Evolutionary conservation across 2,113 vertebrate genomes (phyloP).

Genomic region (Protobothrops mucrosquamatus): DNA sequence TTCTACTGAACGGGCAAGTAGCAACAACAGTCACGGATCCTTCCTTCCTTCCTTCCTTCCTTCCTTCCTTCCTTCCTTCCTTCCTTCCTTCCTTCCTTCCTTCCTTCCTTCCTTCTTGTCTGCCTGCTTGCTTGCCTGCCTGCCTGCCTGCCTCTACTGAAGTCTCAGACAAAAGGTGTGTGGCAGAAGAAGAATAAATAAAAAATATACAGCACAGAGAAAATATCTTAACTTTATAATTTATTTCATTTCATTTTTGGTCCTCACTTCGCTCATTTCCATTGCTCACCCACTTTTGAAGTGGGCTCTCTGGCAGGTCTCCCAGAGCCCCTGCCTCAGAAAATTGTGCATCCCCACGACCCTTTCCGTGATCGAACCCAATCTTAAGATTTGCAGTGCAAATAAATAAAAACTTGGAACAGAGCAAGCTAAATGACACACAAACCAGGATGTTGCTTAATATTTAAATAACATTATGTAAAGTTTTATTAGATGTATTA

Average conservation of each 20-base stretch:
- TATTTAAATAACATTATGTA: background rate
- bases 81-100: background rate
- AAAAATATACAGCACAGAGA: background rate
- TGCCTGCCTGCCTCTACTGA: background rate
- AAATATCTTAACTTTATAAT: background rate
- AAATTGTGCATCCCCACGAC: background rate
- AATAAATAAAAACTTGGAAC: background rate
- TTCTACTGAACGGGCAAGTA: background rate
- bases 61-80: background rate
- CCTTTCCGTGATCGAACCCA: background rate
- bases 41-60: too few relatives aligned
- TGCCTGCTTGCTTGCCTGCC: too few relatives aligned
- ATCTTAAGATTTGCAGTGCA: background rate
- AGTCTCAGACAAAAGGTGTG: background rate
- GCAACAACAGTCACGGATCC: background rate
- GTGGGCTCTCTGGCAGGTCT: background rate
- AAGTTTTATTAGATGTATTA: background rate
- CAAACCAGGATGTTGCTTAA: background rate
- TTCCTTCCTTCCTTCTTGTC: too few relatives aligned
- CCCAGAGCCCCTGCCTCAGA: background rate
- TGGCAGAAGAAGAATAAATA: background rate
- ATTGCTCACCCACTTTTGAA: background rate
- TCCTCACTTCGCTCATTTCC: background rate
- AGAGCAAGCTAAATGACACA: background rate
- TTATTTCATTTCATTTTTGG: background rate